phyloP scores from a whole-genome alignment of 2,888 invertebrate species.

The Lucinisca nassula region DNA sequence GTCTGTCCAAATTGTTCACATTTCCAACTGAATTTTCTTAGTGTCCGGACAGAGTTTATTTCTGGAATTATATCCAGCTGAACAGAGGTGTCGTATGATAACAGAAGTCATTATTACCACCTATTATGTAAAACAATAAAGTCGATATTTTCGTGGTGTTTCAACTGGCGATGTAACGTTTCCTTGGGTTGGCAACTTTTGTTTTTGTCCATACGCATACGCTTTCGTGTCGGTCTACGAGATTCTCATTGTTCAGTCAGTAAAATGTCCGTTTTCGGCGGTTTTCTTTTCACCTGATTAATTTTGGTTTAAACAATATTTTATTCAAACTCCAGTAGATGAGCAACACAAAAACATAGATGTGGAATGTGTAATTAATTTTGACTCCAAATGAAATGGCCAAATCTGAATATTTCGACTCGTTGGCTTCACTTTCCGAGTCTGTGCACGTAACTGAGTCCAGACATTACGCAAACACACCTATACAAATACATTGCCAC shows the following conservation, averaged over 20 bases:
- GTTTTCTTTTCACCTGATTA: neutral
- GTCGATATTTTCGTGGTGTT: neutral
- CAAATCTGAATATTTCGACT: neutral
- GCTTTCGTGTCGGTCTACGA: neutral
- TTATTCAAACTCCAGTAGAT: neutral
- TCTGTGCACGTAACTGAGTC: neutral
- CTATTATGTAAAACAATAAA: neutral
- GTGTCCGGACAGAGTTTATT: neutral
- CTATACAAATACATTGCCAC: too few relatives aligned
- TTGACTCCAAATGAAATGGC: neutral
- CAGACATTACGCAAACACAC: too few relatives aligned
- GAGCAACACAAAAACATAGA: too few relatives aligned
- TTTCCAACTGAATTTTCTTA: neutral
- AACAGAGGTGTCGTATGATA: constrained; percentile 30
- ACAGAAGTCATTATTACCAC: constrained; percentile 22
- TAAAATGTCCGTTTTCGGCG: neutral
- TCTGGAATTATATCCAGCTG: constrained; percentile 23
- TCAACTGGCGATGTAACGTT: neutral
- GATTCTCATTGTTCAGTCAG: neutral
- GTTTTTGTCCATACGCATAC: constrained; percentile 9
- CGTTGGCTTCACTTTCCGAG: neutral
- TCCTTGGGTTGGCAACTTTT: neutral
- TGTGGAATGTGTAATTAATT: neutral
- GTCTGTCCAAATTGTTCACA: neutral
- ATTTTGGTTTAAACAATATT: neutral